Evolutionary conservation across 2,888 invertebrate genomes (phyloP), one percentile per base, ranked within the genome.

Genomic region (Polia nebulosa): DNA sequence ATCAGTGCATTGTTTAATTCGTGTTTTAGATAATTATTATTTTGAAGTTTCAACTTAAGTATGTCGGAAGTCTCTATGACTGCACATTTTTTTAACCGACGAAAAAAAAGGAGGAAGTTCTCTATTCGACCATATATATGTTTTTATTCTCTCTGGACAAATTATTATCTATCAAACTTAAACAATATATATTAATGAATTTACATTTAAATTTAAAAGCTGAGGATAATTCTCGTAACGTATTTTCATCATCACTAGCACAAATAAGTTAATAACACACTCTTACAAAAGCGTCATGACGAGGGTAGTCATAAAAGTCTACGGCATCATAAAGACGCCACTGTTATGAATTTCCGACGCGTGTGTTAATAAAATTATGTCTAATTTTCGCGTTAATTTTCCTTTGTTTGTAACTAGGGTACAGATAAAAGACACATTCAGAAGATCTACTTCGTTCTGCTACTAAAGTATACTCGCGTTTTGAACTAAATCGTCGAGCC

Each of bases 221-320:
- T 51, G 25, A 32, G n/a, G 1, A 2, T 66, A 52, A 68, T 15
- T 68, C 34, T 27, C 41, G 15, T 52, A 20, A 27, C 25, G 15
- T 27, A 53, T 5, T 66, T 39, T 20, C 25, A 27, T 25, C 27
- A 52, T 34, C 13, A 32, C 13, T 32, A n/a, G n/a, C n/a, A n/a
- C n/a, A n/a, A n/a, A n/a, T n/a, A n/a, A n/a, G n/a, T n/a, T n/a
- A n/a, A n/a, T n/a, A n/a, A n/a, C 1, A 27, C 9, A 25, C 49
- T n/a, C 32, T 13, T 15, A 45, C 45, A 57, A 57, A 66, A 74
- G 53, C 17, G 53, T 13, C 39, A 45, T 70, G 56, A 76, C 56
- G 59, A 76, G 59, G 80, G 77, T 80, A 53, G 45, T 58, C 59
- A 55, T 66, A 59, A 79, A 78, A 75, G 47, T 45, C 27, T 56